Percentiles rank a stretch among this genome's conserved stretches.
phyloP scores from a whole-genome alignment of 2,113 vertebrate genomes.

The Oncorhynchus nerka region DNA sequence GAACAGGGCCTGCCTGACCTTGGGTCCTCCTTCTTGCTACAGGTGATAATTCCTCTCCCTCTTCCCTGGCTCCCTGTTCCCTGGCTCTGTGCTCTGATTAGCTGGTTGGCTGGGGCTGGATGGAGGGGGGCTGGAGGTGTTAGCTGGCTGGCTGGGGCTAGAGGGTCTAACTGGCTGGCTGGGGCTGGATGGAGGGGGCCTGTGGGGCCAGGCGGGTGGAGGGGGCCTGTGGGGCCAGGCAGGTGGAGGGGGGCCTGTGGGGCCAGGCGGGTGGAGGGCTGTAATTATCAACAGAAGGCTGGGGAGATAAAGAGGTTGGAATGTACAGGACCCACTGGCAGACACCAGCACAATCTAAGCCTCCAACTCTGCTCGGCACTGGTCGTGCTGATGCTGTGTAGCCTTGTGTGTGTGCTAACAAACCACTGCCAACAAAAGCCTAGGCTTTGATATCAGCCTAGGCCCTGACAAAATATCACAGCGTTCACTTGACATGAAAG shows the following conservation, averaged over 20 bases:
- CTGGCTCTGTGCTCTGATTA: not conserved
- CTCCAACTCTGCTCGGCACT: constrained; percentile 27
- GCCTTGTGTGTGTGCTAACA: constrained; percentile 15
- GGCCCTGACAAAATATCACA: constrained; percentile 59
- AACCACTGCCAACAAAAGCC: constrained; percentile 39
- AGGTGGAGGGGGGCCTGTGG: constrained; percentile 29
- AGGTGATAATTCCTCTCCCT: constrained; percentile 58
- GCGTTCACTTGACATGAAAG: constrained; percentile 57
- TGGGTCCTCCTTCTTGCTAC: constrained; percentile 57
- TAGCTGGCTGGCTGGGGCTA: too few species aligned
- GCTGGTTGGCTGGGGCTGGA: constrained; percentile 5
- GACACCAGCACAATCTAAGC: constrained; percentile 44
- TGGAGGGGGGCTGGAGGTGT: constrained; percentile 3
- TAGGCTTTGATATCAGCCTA: constrained; percentile 51
- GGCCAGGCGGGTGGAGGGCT: constrained; percentile 21
- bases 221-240: constrained; percentile 36
- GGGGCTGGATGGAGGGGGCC: constrained; percentile 25
- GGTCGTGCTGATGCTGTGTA: constrained; percentile 6
- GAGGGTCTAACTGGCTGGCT: not conserved
- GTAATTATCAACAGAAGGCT: constrained; percentile 73
- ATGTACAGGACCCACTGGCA: constrained; percentile 37
- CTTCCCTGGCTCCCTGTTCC: constrained; percentile 6
- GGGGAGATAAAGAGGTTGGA: constrained; percentile 61
- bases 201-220: not conserved
- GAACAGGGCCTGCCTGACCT: constrained; percentile 69